Evolutionary conservation across 2,113 vertebrate species (phyloP).

Genomic region (Crotalus viridis): DNA sequence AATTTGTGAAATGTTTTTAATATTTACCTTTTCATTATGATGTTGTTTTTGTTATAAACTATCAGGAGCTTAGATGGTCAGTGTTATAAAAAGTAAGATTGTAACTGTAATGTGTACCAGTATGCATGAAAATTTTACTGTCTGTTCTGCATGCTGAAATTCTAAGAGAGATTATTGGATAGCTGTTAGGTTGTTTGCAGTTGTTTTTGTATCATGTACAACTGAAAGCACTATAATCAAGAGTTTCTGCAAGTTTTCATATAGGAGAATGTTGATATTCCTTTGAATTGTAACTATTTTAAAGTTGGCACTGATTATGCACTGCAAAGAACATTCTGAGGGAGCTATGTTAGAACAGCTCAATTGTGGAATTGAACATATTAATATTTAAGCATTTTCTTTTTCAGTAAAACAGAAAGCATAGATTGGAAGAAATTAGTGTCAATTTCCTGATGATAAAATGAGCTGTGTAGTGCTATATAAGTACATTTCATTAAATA

Average conservation of each 20-base stretch:
- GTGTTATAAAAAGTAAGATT: neutral
- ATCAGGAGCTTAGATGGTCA: neutral
- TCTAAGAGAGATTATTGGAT: neutral
- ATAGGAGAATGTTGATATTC: neutral
- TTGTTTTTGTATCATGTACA: neutral
- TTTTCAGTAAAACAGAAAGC: neutral
- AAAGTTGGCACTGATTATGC: neutral
- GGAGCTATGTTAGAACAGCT: neutral
- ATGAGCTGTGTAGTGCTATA: neutral
- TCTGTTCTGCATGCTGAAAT: neutral
- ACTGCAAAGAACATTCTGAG: neutral
- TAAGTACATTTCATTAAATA: neutral
- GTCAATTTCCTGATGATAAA: neutral
- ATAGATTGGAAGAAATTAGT: neutral
- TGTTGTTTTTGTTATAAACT: neutral
- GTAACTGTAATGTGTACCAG: neutral
- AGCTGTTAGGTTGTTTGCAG: neutral
- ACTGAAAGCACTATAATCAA: neutral
- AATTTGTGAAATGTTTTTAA: neutral
- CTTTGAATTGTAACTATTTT: neutral
- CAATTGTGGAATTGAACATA: neutral
- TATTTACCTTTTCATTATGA: neutral
- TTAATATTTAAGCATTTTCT: neutral
- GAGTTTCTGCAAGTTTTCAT: neutral
- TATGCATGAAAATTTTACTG: neutral